Conservation (phyloP, 1,140 invertebrate species). For the Nymphalis io region DNA sequence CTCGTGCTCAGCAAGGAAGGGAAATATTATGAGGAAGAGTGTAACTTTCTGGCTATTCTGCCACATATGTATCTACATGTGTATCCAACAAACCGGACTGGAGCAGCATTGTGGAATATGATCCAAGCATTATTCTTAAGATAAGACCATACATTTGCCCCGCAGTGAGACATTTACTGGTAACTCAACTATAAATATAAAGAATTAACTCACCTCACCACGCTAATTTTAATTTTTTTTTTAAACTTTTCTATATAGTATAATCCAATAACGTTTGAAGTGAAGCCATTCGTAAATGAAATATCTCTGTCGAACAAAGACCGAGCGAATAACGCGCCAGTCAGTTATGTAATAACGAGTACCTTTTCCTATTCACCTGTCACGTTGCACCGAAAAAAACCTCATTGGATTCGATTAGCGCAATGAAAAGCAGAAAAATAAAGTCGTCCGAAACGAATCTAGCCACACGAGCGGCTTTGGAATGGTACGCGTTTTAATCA, state of each 20-base stretch:
- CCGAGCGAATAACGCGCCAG: not conserved
- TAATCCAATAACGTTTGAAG: slow-evolving; percentile 8
- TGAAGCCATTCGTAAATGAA: slow-evolving; percentile 8
- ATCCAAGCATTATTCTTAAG: too few species aligned
- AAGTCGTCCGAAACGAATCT: slow-evolving; percentile 70
- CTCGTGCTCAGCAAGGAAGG: too few species aligned
- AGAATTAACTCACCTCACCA: too few species aligned
- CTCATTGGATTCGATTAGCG: slow-evolving; percentile 49
- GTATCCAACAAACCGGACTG: too few species aligned
- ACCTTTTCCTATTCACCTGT: slow-evolving; percentile 32
- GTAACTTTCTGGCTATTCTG: too few species aligned
- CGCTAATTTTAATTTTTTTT: too few species aligned
- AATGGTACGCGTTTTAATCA: slow-evolving; percentile 71
- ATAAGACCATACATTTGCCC: too few species aligned
- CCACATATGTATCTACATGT: too few species aligned
- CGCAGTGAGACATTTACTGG: too few species aligned
- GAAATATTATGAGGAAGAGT: too few species aligned
- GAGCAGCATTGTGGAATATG: too few species aligned
- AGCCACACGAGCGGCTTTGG: slow-evolving; percentile 60
- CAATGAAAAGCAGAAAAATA: slow-evolving; percentile 56
- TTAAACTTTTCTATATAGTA: not conserved
- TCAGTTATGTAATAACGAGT: not conserved
- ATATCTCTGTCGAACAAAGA: slow-evolving; percentile 2
- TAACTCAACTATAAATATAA: too few species aligned
- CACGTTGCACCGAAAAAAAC: slow-evolving; percentile 36